Evolutionary conservation across 2,797 vertebrate genomes (phyloP), one percentile per base, ranked within the genome.

Genomic region (Alfaro cultratus): DNA sequence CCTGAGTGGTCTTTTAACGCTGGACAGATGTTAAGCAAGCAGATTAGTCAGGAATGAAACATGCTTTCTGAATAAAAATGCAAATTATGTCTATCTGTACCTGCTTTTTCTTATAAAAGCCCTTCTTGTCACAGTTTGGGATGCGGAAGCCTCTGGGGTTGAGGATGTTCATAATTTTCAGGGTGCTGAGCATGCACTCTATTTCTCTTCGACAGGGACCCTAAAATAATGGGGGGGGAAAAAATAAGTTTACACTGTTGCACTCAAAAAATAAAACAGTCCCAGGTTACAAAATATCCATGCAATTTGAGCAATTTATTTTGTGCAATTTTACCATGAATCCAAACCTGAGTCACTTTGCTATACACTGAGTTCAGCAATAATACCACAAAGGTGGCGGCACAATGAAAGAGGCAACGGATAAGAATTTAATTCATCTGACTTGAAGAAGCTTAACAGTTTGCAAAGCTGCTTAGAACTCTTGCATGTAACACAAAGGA

Each of bases 41-140:
- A 49, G 18, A 57, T 71, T 0, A 70, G 45, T 9, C 39, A 80
- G 31, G 23, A 53, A 57, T 34, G 3, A 46, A 78, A 43, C 1
- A 16, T 67, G 71, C 15, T 46, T 11, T 3, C 39, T 55, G 26
- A 67, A 80, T 62, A 81, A 5, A 0, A 53, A 51, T 29, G 34
- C 36, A 39, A 74, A 74, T 26, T 23, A 15, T 34, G 31, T n/a
- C 41, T 67, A 55, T 46, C 95, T 36, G 10, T 91, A 99, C 98
- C 96, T 99, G 98, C 83, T 97, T 99, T 94, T 97, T 99, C 96
- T 98, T 99, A 92, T 99, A 99, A 93, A 98, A 99, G 1, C 98
- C 98, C 86, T 97, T 99, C 93, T 97, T 98, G 95, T 99, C 98
- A 91, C 98, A 99, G 94, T 99, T 99, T 85, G 98, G 98, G 92